Evolutionary conservation across 1,140 invertebrate species (phyloP).

Genomic region (Gryon sp.): DNA sequence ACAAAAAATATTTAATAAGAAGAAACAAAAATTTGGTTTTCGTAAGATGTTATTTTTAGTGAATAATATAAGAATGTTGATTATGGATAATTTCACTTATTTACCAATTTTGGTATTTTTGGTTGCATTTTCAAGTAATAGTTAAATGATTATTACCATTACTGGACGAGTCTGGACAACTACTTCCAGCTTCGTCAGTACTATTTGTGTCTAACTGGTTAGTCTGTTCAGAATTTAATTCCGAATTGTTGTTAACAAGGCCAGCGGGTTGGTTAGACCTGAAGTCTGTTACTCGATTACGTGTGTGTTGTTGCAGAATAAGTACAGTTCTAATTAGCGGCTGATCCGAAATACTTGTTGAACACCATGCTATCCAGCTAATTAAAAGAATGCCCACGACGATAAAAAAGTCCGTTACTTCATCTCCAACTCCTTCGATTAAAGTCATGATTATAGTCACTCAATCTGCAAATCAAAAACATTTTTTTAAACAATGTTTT

Average conservation of each 20-base stretch:
- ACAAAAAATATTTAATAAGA: too few relatives aligned
- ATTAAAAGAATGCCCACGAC: conserved; percentile 82
- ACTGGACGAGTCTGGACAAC: conserved; percentile 65
- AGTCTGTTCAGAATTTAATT: conserved; percentile 66
- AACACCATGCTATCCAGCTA: conserved; percentile 86
- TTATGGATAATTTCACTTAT: too few relatives aligned
- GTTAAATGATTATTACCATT: conserved; percentile 42
- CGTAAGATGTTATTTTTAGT: too few relatives aligned
- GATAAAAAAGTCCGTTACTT: conserved; percentile 87
- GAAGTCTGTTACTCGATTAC: conserved; percentile 69
- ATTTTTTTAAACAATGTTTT: background rate
- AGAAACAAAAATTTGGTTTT: too few relatives aligned
- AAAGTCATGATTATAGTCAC: conserved; percentile 80
- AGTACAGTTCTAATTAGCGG: conserved; percentile 79
- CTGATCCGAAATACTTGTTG: conserved; percentile 81
- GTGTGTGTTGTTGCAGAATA: conserved; percentile 77
- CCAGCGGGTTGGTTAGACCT: conserved; percentile 62
- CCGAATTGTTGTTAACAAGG: conserved; percentile 51
- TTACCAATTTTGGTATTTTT: too few relatives aligned
- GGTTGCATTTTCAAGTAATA: background rate
- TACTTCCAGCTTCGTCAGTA: conserved; percentile 59
- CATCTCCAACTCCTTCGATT: conserved; percentile 90
- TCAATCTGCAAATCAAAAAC: conserved; percentile 23
- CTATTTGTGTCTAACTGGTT: conserved; percentile 50
- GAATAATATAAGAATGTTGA: too few relatives aligned